Conservation (phyloP, 2,797 vertebrate genomes). For the Protosalanx chinensis region DNA sequence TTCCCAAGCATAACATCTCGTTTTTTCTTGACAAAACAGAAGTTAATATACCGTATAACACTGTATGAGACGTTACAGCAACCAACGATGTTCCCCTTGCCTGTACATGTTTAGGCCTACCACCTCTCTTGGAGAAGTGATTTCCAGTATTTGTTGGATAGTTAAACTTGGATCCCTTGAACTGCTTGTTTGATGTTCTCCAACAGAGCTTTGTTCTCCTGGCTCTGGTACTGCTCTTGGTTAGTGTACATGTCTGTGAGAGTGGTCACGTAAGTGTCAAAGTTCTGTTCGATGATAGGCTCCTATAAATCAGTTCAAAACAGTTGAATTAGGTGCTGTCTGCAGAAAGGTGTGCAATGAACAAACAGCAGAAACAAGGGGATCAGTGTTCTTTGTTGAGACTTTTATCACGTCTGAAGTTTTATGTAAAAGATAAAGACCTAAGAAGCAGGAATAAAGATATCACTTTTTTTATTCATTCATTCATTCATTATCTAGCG, state of each 20-base stretch:
- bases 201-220: slow-evolving; percentile 97
- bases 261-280: slow-evolving; percentile 98
- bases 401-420: background rate
- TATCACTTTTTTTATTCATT: background rate
- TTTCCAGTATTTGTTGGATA: slow-evolving; percentile 70
- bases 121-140: slow-evolving; percentile 57
- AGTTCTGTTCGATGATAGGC: slow-evolving; percentile 98
- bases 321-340: slow-evolving; percentile 17
- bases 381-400: background rate
- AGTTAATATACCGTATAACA: slow-evolving; percentile 85
- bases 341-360: background rate
- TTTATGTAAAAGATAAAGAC: background rate
- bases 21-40: slow-evolving; percentile 79
- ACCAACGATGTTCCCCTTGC: slow-evolving; percentile 68
- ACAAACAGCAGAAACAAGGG: background rate
- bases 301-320: slow-evolving; percentile 77
- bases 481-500: too few relatives aligned
- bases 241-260: slow-evolving; percentile 98
- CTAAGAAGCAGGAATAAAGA: background rate
- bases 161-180: slow-evolving; percentile 98
- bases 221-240: slow-evolving; percentile 98
- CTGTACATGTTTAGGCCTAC: slow-evolving; percentile 36
- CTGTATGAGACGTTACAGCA: slow-evolving; percentile 88
- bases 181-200: slow-evolving; percentile 99
- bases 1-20: slow-evolving; percentile 82